Evolutionary conservation across 2,113 vertebrate species (phyloP).

Genomic region (Anser cygnoides): DNA sequence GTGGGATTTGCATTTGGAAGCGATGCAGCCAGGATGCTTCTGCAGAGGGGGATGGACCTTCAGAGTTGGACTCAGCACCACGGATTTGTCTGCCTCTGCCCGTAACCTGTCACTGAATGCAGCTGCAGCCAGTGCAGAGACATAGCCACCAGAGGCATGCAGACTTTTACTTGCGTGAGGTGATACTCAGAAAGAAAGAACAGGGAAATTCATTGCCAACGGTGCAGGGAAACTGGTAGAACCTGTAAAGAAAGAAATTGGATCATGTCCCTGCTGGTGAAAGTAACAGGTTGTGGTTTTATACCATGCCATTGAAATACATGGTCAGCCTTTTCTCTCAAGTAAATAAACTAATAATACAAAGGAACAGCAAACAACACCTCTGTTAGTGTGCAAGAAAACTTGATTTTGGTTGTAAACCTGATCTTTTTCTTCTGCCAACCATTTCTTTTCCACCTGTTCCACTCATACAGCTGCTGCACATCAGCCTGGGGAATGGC

Average conservation of each 20-base stretch:
- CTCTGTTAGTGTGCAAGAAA: neutral
- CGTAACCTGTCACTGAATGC: rapidly evolving
- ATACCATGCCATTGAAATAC: no score
- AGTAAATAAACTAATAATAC: neutral
- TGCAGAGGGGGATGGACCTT: rapidly evolving
- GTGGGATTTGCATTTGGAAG: neutral
- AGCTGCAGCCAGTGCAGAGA: neutral
- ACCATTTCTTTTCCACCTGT: neutral
- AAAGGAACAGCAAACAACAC: neutral
- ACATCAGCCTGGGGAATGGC: neutral
- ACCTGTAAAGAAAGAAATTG: no score
- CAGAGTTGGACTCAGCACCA: neutral
- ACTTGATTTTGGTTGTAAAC: neutral
- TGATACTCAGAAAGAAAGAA: neutral
- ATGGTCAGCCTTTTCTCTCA: neutral
- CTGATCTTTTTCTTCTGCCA: neutral
- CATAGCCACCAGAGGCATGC: no score
- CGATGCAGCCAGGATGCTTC: no score
- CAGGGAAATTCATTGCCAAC: neutral
- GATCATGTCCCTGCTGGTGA: neutral
- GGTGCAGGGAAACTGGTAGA: neutral
- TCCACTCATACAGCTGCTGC: neutral
- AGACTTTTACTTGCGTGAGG: neutral
- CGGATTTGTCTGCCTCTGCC: neutral
- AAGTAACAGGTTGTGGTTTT: neutral